phyloP scores from a whole-genome alignment of 1,140 invertebrate species.

The Bombus superbus region DNA sequence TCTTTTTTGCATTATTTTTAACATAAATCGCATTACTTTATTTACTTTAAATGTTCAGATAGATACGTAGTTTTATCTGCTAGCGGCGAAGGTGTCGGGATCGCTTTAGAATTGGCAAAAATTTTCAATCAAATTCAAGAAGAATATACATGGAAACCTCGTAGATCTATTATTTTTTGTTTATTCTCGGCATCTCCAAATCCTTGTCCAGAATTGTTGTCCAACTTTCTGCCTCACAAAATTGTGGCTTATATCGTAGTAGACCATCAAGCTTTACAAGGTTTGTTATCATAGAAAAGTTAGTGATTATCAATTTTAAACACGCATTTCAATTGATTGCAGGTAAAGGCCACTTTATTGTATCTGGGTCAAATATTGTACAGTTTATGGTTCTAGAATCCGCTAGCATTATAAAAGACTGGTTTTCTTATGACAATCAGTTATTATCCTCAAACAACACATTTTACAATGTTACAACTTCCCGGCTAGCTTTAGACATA shows the following conservation, averaged over 20 bases:
- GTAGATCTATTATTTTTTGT: slow-evolving; percentile 77
- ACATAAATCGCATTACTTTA: not conserved
- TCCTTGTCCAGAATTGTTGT: slow-evolving; percentile 69
- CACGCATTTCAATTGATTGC: slow-evolving; percentile 18
- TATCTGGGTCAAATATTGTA: slow-evolving; percentile 77
- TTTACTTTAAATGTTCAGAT: slow-evolving; percentile 67
- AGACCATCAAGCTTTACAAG: slow-evolving; percentile 69
- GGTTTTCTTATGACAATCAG: slow-evolving; percentile 39
- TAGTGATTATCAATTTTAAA: not conserved
- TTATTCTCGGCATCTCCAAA: slow-evolving; percentile 71
- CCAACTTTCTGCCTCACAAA: slow-evolving; percentile 67
- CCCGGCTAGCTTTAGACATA: slow-evolving; percentile 70
- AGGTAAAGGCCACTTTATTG: slow-evolving; percentile 71
- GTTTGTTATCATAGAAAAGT: slow-evolving; percentile 59
- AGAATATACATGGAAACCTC: slow-evolving; percentile 74
- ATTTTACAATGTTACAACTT: slow-evolving; percentile 46
- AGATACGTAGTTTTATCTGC: slow-evolving; percentile 76
- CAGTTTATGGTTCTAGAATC: slow-evolving; percentile 71
- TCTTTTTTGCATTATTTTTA: not conserved
- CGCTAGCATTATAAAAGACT: slow-evolving; percentile 46
- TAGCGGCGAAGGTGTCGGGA: slow-evolving; percentile 68
- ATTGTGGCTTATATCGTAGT: slow-evolving; percentile 75
- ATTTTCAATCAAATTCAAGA: slow-evolving; percentile 66
- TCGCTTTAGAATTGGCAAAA: slow-evolving; percentile 73
- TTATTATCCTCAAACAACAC: slow-evolving; percentile 50